These are phyloP conservation scores for Erpobdella octoculata DNA, from an alignment of 2,888 invertebrate genomes.

Conservation along the genomic window DNA sequence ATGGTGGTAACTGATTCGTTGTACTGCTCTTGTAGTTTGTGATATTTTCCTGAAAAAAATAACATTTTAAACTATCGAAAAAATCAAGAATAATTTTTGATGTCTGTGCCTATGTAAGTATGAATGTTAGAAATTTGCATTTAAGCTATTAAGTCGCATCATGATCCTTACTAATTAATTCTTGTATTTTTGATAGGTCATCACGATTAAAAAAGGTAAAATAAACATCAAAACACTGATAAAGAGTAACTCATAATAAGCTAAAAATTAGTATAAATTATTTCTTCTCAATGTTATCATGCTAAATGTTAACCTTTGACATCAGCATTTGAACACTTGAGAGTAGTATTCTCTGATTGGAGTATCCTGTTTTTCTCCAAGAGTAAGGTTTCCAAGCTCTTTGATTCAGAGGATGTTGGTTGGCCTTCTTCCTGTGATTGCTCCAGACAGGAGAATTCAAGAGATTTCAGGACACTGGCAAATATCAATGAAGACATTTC, in stretches of 20 bases:
- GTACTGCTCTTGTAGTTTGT: constrained; percentile 45
- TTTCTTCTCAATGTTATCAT: too few relatives aligned
- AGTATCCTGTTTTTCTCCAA: constrained; percentile 69
- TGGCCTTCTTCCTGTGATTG: constrained; percentile 18
- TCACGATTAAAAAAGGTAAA: too few relatives aligned
- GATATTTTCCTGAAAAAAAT: constrained; percentile 33
- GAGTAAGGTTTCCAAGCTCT: constrained; percentile 66
- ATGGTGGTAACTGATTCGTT: constrained; percentile 44
- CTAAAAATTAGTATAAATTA: too few relatives aligned
- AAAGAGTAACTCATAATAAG: too few relatives aligned
- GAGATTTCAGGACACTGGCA: constrained; percentile 69
- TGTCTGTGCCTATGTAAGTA: too few relatives aligned
- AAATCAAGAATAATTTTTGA: too few relatives aligned
- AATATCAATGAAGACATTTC: background rate
- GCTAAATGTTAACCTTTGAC: constrained; percentile 31
- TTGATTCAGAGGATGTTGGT: constrained; percentile 42
- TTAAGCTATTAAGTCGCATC: background rate
- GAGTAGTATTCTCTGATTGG: constrained; percentile 58
- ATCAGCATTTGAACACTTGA: constrained; percentile 52
- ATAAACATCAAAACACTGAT: too few relatives aligned
- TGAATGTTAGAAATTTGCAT: too few relatives aligned
- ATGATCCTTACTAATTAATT: too few relatives aligned
- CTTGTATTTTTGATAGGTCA: too few relatives aligned
- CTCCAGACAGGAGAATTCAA: constrained; percentile 62
- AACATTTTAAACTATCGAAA: background rate